Percentiles rank a stretch among this genome's conserved stretches.
phyloP scores from a whole-genome alignment of 2,888 invertebrate species.

The Operophtera brumata region DNA sequence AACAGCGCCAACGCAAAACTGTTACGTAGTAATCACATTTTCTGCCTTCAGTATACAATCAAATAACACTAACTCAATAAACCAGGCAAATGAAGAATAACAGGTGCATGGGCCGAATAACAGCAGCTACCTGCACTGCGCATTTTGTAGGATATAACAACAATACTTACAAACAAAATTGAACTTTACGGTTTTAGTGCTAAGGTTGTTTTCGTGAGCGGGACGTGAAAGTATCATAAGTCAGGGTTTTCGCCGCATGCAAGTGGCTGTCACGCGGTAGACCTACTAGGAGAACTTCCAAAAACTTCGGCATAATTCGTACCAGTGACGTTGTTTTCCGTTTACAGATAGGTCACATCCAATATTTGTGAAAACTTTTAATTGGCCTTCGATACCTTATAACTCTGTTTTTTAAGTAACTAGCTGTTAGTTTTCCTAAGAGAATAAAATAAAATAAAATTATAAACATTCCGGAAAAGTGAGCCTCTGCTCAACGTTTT shows the following conservation, averaged over 20 bases:
- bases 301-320: slow-evolving; percentile 38
- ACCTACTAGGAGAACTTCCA: slow-evolving; percentile 38
- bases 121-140: slow-evolving; percentile 46
- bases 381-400: no score
- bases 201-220: slow-evolving; percentile 19
- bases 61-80: slow-evolving; percentile 27
- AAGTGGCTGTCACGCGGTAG: slow-evolving; percentile 36
- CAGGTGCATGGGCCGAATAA: slow-evolving; percentile 33
- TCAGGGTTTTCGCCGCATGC: slow-evolving; percentile 38
- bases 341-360: no score
- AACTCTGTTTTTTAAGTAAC: no score
- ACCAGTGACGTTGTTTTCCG: neutral
- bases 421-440: no score
- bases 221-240: slow-evolving; percentile 35
- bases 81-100: slow-evolving; percentile 34
- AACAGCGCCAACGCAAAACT: no score
- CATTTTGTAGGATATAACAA: slow-evolving; percentile 30
- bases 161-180: slow-evolving; percentile 10
- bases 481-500: no score
- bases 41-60: slow-evolving; percentile 3
- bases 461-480: no score
- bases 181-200: neutral
- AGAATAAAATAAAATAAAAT: no score
- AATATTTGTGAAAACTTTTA: no score
- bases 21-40: neutral